phyloP scores from a whole-genome alignment of 2,797 vertebrate genomes.

The Sebastes ruberrimus region DNA sequence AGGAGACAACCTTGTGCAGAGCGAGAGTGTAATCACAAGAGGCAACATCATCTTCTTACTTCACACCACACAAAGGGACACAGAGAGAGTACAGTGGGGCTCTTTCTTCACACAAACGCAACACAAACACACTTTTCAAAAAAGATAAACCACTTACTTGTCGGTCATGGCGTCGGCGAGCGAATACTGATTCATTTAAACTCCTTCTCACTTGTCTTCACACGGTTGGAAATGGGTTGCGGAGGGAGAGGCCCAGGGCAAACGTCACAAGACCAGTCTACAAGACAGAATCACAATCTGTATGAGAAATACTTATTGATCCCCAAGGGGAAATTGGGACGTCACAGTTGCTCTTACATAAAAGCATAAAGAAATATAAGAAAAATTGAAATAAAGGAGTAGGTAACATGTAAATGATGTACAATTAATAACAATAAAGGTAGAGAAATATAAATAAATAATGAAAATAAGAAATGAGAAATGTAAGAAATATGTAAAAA shows the following conservation, averaged over 20 bases:
- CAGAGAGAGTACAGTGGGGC: slow-evolving; percentile 32
- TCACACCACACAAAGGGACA: slow-evolving; percentile 46
- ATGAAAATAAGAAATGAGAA: too few relatives aligned
- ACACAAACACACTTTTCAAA: neutral
- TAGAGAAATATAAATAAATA: too few relatives aligned
- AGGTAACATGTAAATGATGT: too few relatives aligned
- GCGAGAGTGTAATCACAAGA: slow-evolving; percentile 37
- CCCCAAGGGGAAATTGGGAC: too few relatives aligned
- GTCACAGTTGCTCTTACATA: too few relatives aligned
- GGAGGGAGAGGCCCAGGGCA: neutral
- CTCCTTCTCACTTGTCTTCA: slow-evolving; percentile 51
- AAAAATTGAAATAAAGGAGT: too few relatives aligned
- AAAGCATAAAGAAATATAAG: too few relatives aligned
- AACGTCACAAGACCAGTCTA: slow-evolving; percentile 55
- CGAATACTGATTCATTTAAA: slow-evolving; percentile 84
- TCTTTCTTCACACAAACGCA: slow-evolving; percentile 9
- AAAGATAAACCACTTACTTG: slow-evolving; percentile 80
- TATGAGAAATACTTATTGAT: too few relatives aligned
- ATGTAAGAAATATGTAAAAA: too few relatives aligned
- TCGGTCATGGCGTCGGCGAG: slow-evolving; percentile 83
- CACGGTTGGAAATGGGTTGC: slow-evolving; percentile 56
- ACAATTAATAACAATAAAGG: too few relatives aligned
- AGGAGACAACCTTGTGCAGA: slow-evolving; percentile 25
- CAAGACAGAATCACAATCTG: slow-evolving; percentile 8
- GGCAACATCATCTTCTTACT: slow-evolving; percentile 53